Conservation (phyloP, 2,113 vertebrate species). For the Ciconia maguari region DNA sequence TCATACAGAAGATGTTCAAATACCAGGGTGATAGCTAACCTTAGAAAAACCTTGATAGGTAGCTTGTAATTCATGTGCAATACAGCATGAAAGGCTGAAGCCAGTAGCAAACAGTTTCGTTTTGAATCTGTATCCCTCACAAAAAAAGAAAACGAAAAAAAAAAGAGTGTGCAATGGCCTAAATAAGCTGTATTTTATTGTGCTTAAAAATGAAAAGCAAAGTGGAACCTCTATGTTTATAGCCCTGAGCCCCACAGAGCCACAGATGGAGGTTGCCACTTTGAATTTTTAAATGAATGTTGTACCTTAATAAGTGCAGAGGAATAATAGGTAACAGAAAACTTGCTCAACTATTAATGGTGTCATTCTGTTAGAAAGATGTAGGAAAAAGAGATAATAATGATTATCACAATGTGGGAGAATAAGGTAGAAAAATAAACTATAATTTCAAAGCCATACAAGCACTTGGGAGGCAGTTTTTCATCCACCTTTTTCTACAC, state of each 20-base stretch:
- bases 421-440: conserved; percentile 47
- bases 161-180: background rate
- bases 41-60: background rate
- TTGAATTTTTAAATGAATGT: conserved; percentile 29
- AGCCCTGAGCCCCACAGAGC: conserved; percentile 32
- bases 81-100: background rate
- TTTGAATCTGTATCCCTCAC: background rate
- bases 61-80: background rate
- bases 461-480: conserved; percentile 40
- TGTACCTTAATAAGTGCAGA: conserved; percentile 19
- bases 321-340: conserved; percentile 34
- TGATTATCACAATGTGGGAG: conserved; percentile 24
- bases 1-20: background rate
- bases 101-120: background rate
- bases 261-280: conserved; percentile 32
- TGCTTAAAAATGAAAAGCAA: conserved; percentile 21
- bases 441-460: conserved; percentile 47
- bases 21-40: background rate
- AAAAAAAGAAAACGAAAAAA: background rate
- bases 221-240: conserved; percentile 35
- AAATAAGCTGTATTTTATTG: conserved; percentile 49
- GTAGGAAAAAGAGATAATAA: conserved; percentile 29
- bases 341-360: conserved; percentile 24
- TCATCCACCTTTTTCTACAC: background rate
- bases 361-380: conserved; percentile 17